Base-by-base conservation (phyloP, 2,888 invertebrate species). In the Cetonia aurata region DNA sequence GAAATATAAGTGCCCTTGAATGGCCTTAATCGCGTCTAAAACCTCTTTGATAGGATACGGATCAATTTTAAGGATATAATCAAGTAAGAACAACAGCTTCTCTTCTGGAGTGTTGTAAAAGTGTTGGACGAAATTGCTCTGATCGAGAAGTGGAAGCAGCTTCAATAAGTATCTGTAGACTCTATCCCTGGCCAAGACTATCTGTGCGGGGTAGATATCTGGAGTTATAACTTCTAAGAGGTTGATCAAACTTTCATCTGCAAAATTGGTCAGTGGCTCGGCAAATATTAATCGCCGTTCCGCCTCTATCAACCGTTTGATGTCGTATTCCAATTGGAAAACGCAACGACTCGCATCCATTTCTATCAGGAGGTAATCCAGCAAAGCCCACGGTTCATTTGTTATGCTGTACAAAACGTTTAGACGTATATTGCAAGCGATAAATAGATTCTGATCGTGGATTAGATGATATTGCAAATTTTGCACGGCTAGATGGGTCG, bases 1-100 rank as follows among this genome's bases (percentile, higher is more conserved):
- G 41, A 57, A 70, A 6, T 56, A 12, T 33, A 70, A 17, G 9
- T 57, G 46, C 9, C 70, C 56, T 19, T 66, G 44, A n/a, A 65
- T 25, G 3, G 48, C 48, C 0, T 41, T 57, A n/a, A 56, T 41
- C 0, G 41, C n/a, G 1, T 46, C 0, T 2, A 1, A 25, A 4
- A 70, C 17, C 15, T 65, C 56, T 1, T 15, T 3, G 9, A 48
- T 17, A 0, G 62, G 55, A 50, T 56, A 62, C 13, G 57, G 56
- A 15, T 56, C 15, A 6, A 31, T 33, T 33, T 48, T 41, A 6
- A 31, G 6, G 2, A 57, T 12, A n/a, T 48, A 50, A 33, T 46
- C 17, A 6, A 70, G 52, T 4, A 70, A 31, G 1, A 65, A 46
- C 10, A 41, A 52, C 2, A 66, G 37, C 17, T 50, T 55, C 41